Evolutionary conservation across 37 sponge, comb jelly and placozoan genomes (phyloP), one percentile per base, ranked within the genome.

Genomic region (Dysidea cf. avara): DNA sequence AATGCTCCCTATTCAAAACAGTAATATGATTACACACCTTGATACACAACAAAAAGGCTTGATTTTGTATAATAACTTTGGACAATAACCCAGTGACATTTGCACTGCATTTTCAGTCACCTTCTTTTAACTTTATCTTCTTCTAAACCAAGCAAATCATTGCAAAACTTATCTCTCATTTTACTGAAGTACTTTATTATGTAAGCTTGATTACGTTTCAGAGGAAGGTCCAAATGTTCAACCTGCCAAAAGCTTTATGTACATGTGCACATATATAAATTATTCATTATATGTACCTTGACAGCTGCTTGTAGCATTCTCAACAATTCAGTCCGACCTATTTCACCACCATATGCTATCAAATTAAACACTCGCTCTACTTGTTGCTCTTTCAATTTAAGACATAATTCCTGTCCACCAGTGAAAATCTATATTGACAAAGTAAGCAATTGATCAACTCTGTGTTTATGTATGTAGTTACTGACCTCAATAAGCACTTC

Each of bases 161-260:
- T 64, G 21, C 72, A 72, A 43, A 85, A 85, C 37, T 53, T 56
- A 21, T 85, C 86, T 50, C 90, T 46, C 9, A 59, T 67, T 51
- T 83, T 72, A 48, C 69, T 74, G 63, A 77, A 81, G 64, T 72
- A 70, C 62, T 70, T 83, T 32, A 83, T 56, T 12, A 88, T 71
- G 22, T 65, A 69, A 20, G 56, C 79, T 35, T 88, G 90, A 69
- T 83, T 88, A 7, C 80, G 35, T 53, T 83, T 82, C 56, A 88
- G 24, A 1, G 90, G 90, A 50, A 88, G 64, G 51, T 88, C 75
- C 14, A 78, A 20, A 4, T 80, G 73, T 35, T 90, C 81, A 26
- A 88, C 79, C 89, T 88, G 57, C 14, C 20, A n/a, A n/a, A n/a
- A n/a, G n/a, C n/a, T n/a, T n/a, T n/a, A n/a, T n/a, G n/a, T n/a